phyloP scores from a whole-genome alignment of 2,888 invertebrate species.

The Euzophera pinguis region DNA sequence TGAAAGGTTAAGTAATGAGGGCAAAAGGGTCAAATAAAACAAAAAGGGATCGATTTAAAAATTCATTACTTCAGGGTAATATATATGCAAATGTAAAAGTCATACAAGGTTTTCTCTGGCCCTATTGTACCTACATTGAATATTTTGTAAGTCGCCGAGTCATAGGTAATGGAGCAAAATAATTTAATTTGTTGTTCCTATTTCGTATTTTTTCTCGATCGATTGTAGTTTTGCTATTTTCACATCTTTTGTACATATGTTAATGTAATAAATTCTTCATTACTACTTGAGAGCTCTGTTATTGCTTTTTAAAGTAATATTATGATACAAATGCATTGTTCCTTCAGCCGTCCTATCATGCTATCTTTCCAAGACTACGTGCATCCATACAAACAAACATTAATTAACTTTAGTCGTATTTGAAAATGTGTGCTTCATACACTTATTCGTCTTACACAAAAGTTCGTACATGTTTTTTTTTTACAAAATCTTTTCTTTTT shows the following conservation, averaged over 20 bases:
- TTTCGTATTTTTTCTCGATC: no score
- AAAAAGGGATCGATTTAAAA: conserved; percentile 8
- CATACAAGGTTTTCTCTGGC: background rate
- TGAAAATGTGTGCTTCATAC: background rate
- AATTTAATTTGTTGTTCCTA: background rate
- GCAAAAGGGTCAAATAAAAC: conserved; percentile 4
- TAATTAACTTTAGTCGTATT: no score
- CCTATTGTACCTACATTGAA: background rate
- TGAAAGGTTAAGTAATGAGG: conserved; percentile 1
- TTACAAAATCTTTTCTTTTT: conserved; percentile 56
- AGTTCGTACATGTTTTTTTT: conserved; percentile 45
- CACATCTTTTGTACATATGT: no score
- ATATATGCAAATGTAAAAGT: conserved; percentile 9
- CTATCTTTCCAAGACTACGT: no score
- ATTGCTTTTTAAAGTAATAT: no score
- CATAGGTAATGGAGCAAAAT: conserved; percentile 4
- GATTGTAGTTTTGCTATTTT: no score
- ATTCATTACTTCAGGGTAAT: conserved; percentile 5
- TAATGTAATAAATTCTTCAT: no score
- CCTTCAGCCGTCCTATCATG: no score
- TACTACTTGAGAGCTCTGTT: no score
- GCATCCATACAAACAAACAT: no score
- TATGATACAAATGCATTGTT: no score
- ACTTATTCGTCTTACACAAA: conserved; percentile 32
- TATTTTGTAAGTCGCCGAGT: background rate